Evolutionary conservation across 2,797 vertebrate species (phyloP).

Genomic region (Enteromius anoplus): DNA sequence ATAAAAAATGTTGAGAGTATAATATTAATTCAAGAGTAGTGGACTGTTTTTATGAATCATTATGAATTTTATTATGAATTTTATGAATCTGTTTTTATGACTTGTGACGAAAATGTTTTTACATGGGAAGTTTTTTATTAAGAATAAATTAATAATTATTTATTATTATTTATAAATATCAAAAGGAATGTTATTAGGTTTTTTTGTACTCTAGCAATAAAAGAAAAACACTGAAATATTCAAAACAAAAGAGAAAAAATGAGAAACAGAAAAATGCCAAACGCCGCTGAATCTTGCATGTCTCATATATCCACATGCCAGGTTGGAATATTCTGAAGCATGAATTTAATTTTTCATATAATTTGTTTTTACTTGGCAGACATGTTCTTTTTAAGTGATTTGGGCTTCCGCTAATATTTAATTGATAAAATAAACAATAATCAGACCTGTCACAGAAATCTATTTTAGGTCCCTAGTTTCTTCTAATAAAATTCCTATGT

Average conservation of each 20-base stretch:
- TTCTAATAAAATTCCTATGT: slow-evolving; percentile 3
- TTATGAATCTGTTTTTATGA: no score
- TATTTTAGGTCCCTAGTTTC: background rate
- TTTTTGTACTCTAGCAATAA: background rate
- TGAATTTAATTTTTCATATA: background rate
- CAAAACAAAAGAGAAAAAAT: background rate
- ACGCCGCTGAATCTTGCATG: background rate
- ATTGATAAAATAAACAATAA: background rate
- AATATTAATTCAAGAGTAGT: background rate
- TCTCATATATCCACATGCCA: background rate
- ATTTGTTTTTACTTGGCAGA: background rate
- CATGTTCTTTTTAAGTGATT: background rate
- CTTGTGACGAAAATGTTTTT: background rate
- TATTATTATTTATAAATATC: background rate
- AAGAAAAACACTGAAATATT: background rate
- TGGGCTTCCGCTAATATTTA: background rate
- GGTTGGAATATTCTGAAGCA: background rate
- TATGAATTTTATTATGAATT: no score
- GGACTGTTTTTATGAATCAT: background rate
- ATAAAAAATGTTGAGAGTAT: no score
- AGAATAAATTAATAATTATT: background rate
- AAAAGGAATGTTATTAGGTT: background rate
- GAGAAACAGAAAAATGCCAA: background rate
- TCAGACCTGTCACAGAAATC: background rate
- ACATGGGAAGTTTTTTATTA: background rate